A percentile compares a stretch with the other conserved stretches of the same genome.
These are phyloP conservation scores for Platycheirus albimanus DNA, from an alignment of 2,888 invertebrate species.

Conservation along the genomic window DNA sequence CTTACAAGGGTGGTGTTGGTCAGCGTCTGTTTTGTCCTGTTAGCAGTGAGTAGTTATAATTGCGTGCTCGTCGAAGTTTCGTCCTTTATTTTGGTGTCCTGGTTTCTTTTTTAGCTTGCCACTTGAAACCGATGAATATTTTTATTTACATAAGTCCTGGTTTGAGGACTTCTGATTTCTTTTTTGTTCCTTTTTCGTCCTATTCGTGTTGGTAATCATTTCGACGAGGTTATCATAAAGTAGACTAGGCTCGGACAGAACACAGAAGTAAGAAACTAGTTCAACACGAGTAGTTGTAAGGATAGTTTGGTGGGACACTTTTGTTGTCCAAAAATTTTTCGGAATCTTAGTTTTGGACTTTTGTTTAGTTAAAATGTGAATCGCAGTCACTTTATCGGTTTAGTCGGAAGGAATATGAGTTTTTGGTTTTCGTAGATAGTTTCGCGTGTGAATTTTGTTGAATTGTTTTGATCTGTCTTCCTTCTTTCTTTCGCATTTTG, in stretches of 20 bases:
- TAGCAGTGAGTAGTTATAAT: constrained; percentile 36
- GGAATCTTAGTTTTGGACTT: constrained; percentile 8
- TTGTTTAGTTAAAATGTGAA: constrained; percentile 45
- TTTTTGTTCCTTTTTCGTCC: background rate
- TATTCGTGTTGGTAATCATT: constrained; percentile 51
- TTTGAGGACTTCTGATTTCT: constrained; percentile 23
- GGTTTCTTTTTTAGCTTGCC: constrained; percentile 32
- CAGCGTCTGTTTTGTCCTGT: constrained; percentile 4
- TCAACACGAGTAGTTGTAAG: constrained; percentile 55
- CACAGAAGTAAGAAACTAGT: constrained; percentile 56
- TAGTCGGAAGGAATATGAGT: constrained; percentile 34
- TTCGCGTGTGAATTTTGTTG: constrained; percentile 48
- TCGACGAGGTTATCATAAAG: constrained; percentile 23
- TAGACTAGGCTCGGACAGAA: constrained; percentile 32
- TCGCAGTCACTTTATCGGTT: background rate
- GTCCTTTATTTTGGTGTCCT: constrained; percentile 26
- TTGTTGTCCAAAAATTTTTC: constrained; percentile 6
- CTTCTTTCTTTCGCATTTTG: background rate
- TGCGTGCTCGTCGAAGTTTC: constrained; percentile 42
- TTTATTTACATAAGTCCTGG: constrained; percentile 30
- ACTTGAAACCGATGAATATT: constrained; percentile 63
- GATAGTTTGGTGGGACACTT: constrained; percentile 34
- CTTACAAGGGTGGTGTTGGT: constrained; percentile 5
- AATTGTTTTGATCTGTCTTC: background rate
- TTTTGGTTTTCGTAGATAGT: constrained; percentile 16